Conservation (phyloP, 2,888 invertebrate genomes). For the Chrysomela aeneicollis region DNA sequence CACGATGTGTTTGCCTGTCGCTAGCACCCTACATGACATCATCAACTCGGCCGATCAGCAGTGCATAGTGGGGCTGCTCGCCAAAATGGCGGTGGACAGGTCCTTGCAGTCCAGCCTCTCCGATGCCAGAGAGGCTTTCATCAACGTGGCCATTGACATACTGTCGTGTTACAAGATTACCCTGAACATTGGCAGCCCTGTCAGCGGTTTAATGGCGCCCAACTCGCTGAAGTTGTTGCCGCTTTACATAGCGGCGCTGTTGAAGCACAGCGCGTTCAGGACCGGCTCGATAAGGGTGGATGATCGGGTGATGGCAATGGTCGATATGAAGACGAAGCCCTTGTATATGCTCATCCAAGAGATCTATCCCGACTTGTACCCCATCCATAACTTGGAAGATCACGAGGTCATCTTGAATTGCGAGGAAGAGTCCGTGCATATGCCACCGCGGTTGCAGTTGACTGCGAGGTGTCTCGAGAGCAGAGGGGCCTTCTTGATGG, state of each 20-base stretch:
- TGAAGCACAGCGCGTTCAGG: slow-evolving; percentile 91
- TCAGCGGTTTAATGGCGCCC: slow-evolving; percentile 77
- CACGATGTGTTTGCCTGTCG: slow-evolving; percentile 93
- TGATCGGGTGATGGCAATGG: slow-evolving; percentile 93
- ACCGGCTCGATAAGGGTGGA: slow-evolving; percentile 90
- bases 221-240: slow-evolving; percentile 83
- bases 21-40: slow-evolving; percentile 83
- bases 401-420: slow-evolving; percentile 53
- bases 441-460: slow-evolving; percentile 84
- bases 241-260: slow-evolving; percentile 84
- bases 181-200: slow-evolving; percentile 69
- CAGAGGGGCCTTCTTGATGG: slow-evolving; percentile 91
- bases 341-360: slow-evolving; percentile 79
- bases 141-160: slow-evolving; percentile 93
- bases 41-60: slow-evolving; percentile 92
- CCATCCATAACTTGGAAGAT: slow-evolving; percentile 75
- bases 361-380: slow-evolving; percentile 93
- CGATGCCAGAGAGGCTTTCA: slow-evolving; percentile 95
- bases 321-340: slow-evolving; percentile 90
- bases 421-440: slow-evolving; percentile 62
- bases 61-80: slow-evolving; percentile 88
- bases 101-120: slow-evolving; percentile 83
- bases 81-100: slow-evolving; percentile 98
- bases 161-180: slow-evolving; percentile 76
- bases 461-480: slow-evolving; percentile 83